Evolutionary conservation across 2,888 invertebrate species (phyloP).

Genomic region (Lithophane socia): DNA sequence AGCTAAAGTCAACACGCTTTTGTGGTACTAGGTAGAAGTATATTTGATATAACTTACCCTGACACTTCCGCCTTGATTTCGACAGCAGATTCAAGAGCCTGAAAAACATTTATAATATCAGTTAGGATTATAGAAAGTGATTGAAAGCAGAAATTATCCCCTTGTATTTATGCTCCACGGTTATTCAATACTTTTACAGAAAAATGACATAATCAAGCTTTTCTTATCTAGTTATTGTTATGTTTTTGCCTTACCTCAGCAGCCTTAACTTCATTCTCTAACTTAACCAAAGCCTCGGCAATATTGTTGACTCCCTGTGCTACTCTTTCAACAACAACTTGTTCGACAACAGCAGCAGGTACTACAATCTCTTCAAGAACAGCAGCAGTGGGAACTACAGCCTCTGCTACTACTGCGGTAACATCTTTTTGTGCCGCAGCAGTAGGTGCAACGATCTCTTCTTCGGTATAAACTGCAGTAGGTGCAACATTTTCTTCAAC

Average conservation of each 20-base stretch:
- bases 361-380: slow-evolving; percentile 24
- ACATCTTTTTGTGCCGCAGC: slow-evolving; percentile 31
- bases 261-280: slow-evolving; percentile 79
- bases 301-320: slow-evolving; percentile 75
- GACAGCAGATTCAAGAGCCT: slow-evolving; percentile 48
- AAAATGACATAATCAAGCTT: background rate
- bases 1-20: too few relatives aligned
- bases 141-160: background rate
- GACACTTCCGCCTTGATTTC: slow-evolving; percentile 66
- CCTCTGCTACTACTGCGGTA: slow-evolving; percentile 20
- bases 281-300: slow-evolving; percentile 76
- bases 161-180: background rate
- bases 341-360: slow-evolving; percentile 46
- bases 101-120: slow-evolving; percentile 5
- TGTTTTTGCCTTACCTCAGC: slow-evolving; percentile 73
- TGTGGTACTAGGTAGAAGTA: background rate
- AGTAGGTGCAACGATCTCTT: slow-evolving; percentile 29
- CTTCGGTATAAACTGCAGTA: slow-evolving; percentile 26
- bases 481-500: slow-evolving; percentile 24
- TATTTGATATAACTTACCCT: slow-evolving; percentile 69
- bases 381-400: slow-evolving; percentile 41
- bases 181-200: background rate
- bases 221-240: background rate
- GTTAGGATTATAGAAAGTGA: background rate
- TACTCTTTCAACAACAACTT: slow-evolving; percentile 44